Conservation (phyloP, 1,140 invertebrate species). For the Probaryconus sp. region DNA sequence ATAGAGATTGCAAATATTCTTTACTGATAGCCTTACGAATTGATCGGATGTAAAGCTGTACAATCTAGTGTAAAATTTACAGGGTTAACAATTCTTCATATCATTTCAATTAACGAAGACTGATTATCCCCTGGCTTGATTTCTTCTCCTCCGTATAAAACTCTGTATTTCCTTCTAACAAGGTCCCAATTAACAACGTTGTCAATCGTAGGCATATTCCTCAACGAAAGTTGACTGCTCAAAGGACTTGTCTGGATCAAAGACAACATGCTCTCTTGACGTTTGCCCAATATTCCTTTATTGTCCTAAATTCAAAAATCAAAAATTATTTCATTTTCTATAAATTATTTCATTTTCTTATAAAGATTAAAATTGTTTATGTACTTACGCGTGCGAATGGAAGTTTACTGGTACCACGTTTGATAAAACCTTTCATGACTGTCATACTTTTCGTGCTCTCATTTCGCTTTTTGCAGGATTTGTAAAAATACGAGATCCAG, state of each 20-base stretch:
- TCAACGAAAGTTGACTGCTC: conserved; percentile 88
- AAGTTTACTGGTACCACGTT: conserved; percentile 55
- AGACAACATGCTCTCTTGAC: conserved; percentile 60
- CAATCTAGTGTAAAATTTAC: conserved; percentile 20
- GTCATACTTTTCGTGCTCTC: conserved; percentile 54
- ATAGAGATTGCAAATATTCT: conserved; percentile 7
- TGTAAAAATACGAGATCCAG: conserved; percentile 89
- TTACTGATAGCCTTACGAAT: conserved; percentile 8
- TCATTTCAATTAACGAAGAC: conserved; percentile 27
- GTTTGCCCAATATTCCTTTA: conserved; percentile 52
- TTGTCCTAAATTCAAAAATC: conserved; percentile 54
- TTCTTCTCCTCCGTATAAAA: conserved; percentile 83
- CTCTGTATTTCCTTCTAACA: conserved; percentile 91
- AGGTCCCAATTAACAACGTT: conserved; percentile 93
- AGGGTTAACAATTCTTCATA: conserved; percentile 49
- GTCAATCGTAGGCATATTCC: conserved; percentile 85
- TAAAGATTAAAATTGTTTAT: conserved; percentile 3
- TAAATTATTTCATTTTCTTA: not conserved
- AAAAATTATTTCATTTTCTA: conserved; percentile 2
- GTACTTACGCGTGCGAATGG: conserved; percentile 62
- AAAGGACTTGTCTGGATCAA: conserved; percentile 83
- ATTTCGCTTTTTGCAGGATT: conserved; percentile 68
- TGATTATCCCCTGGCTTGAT: conserved; percentile 79
- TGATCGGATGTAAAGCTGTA: not conserved
- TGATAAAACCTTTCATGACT: conserved; percentile 66